Evolutionary conservation across 2,888 invertebrate genomes (phyloP).

Genomic region (Lottia scabra): DNA sequence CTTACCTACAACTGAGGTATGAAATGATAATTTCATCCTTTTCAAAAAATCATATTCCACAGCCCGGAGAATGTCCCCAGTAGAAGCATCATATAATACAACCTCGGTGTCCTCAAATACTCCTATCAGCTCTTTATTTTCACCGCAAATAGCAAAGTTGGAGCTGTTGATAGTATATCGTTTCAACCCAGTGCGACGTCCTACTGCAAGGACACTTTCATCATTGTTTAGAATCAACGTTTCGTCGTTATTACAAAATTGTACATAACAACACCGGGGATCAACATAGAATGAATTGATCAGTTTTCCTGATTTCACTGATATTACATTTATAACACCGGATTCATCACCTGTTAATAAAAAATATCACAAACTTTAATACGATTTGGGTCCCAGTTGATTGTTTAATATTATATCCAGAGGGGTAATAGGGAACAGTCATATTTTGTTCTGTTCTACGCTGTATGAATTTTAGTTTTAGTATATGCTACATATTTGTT

Average conservation of each 20-base stretch:
- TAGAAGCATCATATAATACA: conserved; percentile 10
- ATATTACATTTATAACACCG: conserved; percentile 48
- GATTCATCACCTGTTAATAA: conserved; percentile 48
- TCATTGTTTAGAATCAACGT: not conserved
- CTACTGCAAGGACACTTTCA: not conserved
- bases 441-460: too few relatives aligned
- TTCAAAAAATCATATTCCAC: not conserved
- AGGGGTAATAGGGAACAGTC: too few relatives aligned
- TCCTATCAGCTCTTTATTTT: not conserved
- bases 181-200: conserved; percentile 5
- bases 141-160: conserved; percentile 14
- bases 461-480: too few relatives aligned
- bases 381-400: too few relatives aligned
- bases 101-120: not conserved
- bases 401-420: too few relatives aligned
- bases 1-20: not conserved
- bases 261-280: conserved; percentile 24
- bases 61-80: not conserved
- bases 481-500: too few relatives aligned
- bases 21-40: not conserved
- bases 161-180: conserved; percentile 10
- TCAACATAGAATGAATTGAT: conserved; percentile 34
- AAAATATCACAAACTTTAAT: not conserved
- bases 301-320: conserved; percentile 37
- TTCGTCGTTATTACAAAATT: conserved; percentile 6